phyloP scores from a whole-genome alignment of 2,888 invertebrate species.

The Omphaloscelis lunosa region DNA sequence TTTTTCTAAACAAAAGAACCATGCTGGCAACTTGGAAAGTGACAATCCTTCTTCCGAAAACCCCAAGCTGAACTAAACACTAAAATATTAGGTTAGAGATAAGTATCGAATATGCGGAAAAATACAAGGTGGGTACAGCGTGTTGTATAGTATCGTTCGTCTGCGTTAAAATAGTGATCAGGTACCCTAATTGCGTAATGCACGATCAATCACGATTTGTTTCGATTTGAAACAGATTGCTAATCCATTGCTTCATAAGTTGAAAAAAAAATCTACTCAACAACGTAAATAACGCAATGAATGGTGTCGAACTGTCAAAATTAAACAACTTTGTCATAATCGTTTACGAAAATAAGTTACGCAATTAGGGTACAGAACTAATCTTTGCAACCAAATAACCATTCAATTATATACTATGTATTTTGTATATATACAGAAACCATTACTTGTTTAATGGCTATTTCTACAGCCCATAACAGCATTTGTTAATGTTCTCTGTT shows the following conservation, averaged over 20 bases:
- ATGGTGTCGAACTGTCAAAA: too few relatives aligned
- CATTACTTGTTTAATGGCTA: conserved; percentile 31
- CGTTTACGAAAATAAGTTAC: too few relatives aligned
- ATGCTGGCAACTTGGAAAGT: neutral
- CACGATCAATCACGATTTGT: too few relatives aligned
- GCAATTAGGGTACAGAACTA: too few relatives aligned
- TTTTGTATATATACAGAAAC: conserved; percentile 26
- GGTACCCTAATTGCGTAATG: too few relatives aligned
- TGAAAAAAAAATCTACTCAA: too few relatives aligned
- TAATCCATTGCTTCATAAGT: too few relatives aligned
- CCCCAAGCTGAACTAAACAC: neutral
- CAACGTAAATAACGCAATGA: too few relatives aligned
- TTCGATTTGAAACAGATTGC: too few relatives aligned
- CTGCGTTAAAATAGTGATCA: conserved; percentile 22
- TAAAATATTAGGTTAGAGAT: neutral
- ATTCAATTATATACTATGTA: conserved; percentile 32
- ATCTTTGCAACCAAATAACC: conserved; percentile 36
- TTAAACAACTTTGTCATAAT: too few relatives aligned
- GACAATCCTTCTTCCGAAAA: neutral
- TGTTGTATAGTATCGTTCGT: conserved; percentile 15
- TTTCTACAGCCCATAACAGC: conserved; percentile 29
- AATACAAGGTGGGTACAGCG: neutral
- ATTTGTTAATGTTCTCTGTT: conserved; percentile 24
- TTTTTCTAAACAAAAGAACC: neutral
- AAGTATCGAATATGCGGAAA: neutral